Evolutionary conservation across 2,888 invertebrate genomes (phyloP).

Genomic region (Eucera pruinosa): DNA sequence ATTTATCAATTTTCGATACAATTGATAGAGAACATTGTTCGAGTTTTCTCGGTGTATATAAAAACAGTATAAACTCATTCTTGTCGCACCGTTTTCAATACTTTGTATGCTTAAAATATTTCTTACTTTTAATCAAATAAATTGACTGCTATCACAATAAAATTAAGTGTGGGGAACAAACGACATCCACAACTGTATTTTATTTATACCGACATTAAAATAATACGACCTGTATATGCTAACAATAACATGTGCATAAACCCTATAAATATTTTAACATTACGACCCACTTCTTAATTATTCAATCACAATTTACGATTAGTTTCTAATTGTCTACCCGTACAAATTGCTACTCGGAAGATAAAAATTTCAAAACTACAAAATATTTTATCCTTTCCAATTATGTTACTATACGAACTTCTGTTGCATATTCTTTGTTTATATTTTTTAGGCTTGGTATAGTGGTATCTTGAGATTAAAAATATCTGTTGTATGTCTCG

Average conservation of each 20-base stretch:
- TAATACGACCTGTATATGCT: conserved; percentile 54
- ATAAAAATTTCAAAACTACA: conserved; percentile 59
- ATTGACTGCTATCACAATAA: conserved; percentile 55
- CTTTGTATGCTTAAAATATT: conserved; percentile 42
- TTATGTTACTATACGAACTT: conserved; percentile 38
- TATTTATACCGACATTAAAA: conserved; percentile 38
- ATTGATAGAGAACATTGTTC: conserved; percentile 25
- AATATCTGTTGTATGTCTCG: conserved; percentile 24
- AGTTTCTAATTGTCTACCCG: conserved; percentile 38
- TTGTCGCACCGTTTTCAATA: conserved; percentile 7
- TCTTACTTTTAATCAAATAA: conserved; percentile 43
- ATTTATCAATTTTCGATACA: conserved; percentile 27
- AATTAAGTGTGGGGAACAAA: conserved; percentile 50
- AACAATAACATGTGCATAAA: conserved; percentile 55
- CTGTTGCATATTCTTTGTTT: conserved; percentile 33
- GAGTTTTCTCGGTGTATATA: conserved; percentile 29
- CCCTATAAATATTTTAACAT: conserved; percentile 51
- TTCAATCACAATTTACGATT: conserved; percentile 46
- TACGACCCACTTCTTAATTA: conserved; percentile 35
- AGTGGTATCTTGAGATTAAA: conserved; percentile 19
- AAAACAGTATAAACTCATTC: conserved; percentile 48
- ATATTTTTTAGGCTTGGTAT: not conserved
- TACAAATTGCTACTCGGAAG: conserved; percentile 56
- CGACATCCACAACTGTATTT: conserved; percentile 23
- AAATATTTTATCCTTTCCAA: conserved; percentile 61